phyloP scores from a whole-genome alignment of 2,888 invertebrate genomes.

The Ligdia adustata region DNA sequence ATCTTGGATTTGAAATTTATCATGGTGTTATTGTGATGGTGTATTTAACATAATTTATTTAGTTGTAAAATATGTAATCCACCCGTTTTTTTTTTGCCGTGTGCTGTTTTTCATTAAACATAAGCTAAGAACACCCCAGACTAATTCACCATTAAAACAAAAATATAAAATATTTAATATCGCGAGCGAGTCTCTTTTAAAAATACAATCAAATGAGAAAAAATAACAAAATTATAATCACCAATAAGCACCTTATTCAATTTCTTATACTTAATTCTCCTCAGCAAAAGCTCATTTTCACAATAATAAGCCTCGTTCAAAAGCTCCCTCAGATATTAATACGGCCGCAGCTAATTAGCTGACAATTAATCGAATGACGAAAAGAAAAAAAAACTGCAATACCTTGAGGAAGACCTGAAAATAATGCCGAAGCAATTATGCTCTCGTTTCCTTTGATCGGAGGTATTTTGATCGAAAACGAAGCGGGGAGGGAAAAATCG shows the following conservation, averaged over 20 bases:
- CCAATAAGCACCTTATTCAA: conserved; percentile 3
- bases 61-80: no score
- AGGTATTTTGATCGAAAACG: conserved; percentile 72
- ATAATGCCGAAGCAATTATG: conserved; percentile 73
- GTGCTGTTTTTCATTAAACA: no score
- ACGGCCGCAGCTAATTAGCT: conserved; percentile 32
- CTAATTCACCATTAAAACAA: no score
- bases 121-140: no score
- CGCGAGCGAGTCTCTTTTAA: no score
- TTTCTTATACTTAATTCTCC: no score
- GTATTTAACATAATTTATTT: no score
- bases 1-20: no score
- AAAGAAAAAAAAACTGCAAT: conserved; percentile 27
- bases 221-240: conserved; percentile 4
- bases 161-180: no score
- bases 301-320: conserved; percentile 16
- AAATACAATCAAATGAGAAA: no score
- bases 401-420: conserved; percentile 52
- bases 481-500: conserved; percentile 57
- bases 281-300: conserved; percentile 2
- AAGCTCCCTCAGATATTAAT: conserved; percentile 24
- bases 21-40: no score
- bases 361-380: conserved; percentile 33
- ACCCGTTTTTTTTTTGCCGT: no score
- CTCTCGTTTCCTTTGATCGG: conserved; percentile 62